Conservation (phyloP, 2,113 vertebrate species). For the Apus apus region DNA sequence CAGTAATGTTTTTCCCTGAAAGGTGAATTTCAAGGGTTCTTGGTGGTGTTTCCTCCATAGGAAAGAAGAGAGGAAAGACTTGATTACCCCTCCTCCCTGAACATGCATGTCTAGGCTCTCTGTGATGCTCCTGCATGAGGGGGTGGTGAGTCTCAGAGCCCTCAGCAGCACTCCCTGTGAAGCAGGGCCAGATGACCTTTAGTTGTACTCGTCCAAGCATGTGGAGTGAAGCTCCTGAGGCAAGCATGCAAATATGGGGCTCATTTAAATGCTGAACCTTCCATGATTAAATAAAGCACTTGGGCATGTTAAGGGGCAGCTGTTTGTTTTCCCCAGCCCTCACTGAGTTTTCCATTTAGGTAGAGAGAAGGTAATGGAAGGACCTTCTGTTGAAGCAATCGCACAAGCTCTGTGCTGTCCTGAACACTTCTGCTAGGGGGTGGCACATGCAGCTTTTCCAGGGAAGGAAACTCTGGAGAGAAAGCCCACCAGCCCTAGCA, state of each 20-base stretch:
- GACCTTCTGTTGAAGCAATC: neutral
- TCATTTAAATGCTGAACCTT: conserved; percentile 18
- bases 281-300: neutral
- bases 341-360: neutral
- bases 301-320: neutral
- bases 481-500: neutral
- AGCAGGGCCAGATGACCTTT: conserved; percentile 10
- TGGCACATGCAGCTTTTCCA: neutral
- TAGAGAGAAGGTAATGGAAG: neutral
- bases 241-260: neutral
- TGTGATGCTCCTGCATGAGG: neutral
- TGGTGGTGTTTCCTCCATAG: neutral
- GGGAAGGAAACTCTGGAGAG: neutral
- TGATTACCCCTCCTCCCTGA: neutral
- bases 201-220: neutral
- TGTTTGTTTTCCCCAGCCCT: neutral
- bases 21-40: neutral
- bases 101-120: neutral
- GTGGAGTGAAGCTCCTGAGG: neutral
- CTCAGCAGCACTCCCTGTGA: neutral
- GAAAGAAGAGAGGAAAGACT: neutral
- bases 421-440: neutral
- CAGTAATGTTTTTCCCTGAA: neutral
- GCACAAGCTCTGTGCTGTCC: neutral
- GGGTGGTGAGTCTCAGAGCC: neutral